Evolutionary conservation across 2,888 invertebrate genomes (phyloP).

Genomic region (Nebria brevicollis): DNA sequence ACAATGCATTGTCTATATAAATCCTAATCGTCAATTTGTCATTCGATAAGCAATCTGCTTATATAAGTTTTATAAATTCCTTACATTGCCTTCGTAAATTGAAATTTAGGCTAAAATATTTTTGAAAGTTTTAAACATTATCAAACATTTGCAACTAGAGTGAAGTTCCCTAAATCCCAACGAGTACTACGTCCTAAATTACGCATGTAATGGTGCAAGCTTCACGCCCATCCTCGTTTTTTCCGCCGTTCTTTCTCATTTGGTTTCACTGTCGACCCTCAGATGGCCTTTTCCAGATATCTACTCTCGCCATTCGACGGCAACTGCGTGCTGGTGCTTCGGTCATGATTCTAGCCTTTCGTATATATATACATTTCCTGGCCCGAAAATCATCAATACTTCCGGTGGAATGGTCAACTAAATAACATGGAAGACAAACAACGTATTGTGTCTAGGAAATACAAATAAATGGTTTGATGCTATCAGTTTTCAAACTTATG

Average conservation of each 20-base stretch:
- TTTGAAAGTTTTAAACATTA: conserved; percentile 22
- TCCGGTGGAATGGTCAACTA: not conserved
- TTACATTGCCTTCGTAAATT: too few species aligned
- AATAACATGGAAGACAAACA: not conserved
- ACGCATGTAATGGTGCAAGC: conserved; percentile 39
- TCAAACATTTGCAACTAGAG: conserved; percentile 22
- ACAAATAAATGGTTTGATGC: too few species aligned
- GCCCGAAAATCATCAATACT: conserved; percentile 35
- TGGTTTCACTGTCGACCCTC: conserved; percentile 18
- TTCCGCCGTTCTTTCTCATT: conserved; percentile 25
- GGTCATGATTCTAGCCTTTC: not conserved
- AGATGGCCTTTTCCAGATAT: conserved; percentile 30
- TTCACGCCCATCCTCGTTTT: conserved; percentile 41
- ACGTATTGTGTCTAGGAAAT: too few species aligned
- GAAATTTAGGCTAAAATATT: too few species aligned
- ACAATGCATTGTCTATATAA: too few species aligned
- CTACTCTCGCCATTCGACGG: conserved; percentile 5
- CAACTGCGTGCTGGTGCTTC: not conserved
- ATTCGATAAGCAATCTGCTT: too few species aligned
- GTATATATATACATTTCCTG: conserved; percentile 25
- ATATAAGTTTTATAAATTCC: too few species aligned
- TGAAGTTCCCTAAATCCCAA: conserved; percentile 18
- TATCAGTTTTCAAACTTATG: too few species aligned
- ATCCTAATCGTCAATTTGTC: too few species aligned
- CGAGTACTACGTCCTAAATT: conserved; percentile 31